These are phyloP conservation scores for Alloscopus bannaensis DNA, from an alignment of 2,888 invertebrate species.

Conservation along the genomic window DNA sequence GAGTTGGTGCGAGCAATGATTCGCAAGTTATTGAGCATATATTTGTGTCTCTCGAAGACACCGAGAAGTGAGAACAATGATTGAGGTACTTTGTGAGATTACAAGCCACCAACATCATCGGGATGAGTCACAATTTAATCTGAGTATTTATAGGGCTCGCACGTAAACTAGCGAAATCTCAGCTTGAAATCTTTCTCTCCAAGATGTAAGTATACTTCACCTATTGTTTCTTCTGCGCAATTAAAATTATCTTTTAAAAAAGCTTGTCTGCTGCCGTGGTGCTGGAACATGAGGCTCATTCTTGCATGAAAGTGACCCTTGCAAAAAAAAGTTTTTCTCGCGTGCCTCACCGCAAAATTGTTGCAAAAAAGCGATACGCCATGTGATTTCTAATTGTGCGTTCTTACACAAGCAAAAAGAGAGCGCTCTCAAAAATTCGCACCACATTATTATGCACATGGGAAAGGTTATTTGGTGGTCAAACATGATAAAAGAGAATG, in stretches of 20 bases:
- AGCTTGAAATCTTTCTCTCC: not conserved
- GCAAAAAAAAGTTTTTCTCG: too few species aligned
- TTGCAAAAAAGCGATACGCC: too few species aligned
- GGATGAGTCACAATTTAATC: too few species aligned
- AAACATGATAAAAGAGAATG: not conserved
- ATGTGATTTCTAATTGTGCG: too few species aligned
- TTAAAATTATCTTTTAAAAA: too few species aligned
- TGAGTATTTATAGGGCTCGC: not conserved
- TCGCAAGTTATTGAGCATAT: not conserved
- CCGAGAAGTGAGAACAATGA: not conserved
- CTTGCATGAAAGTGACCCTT: constrained; percentile 52
- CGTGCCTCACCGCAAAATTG: too few species aligned
- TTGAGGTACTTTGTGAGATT: not conserved
- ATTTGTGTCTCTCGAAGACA: not conserved
- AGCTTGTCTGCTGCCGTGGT: not conserved
- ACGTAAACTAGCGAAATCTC: not conserved
- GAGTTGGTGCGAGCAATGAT: not conserved
- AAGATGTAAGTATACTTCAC: not conserved
- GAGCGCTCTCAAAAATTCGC: constrained; percentile 3
- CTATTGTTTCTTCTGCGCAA: not conserved
- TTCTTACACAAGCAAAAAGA: too few species aligned
- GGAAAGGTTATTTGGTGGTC: not conserved
- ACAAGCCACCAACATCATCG: too few species aligned
- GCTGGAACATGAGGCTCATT: constrained; percentile 24
- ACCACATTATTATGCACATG: not conserved